A percentile compares a stretch with the other conserved stretches of the same genome.
Evolutionary conservation across 2,888 invertebrate genomes (phyloP).

Genomic region (Poecilus cupreus): DNA sequence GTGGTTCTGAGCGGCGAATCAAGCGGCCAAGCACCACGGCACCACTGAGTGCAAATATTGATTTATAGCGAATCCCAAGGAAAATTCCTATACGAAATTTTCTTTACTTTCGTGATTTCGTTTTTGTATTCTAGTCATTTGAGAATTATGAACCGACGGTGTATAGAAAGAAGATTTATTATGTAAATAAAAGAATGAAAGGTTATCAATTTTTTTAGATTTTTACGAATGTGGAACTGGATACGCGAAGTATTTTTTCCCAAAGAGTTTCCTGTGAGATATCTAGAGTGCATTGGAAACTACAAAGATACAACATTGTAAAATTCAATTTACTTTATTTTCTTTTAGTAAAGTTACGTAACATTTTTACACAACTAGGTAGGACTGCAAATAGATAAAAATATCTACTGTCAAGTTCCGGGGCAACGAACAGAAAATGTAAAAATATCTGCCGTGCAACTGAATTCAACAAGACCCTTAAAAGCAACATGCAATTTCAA

Average conservation of each 20-base stretch:
- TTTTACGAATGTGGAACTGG: background rate
- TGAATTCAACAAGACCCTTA: constrained; percentile 27
- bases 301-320: background rate
- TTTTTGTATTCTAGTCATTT: constrained; percentile 46
- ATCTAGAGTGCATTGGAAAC: background rate
- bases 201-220: constrained; percentile 22
- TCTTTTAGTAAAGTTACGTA: too few species aligned
- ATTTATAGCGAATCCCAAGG: constrained; percentile 44
- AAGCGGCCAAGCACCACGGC: constrained; percentile 27
- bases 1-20: background rate
- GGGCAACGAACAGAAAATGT: background rate
- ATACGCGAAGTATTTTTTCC: background rate
- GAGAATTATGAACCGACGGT: constrained; percentile 19
- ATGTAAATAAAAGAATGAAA: constrained; percentile 43
- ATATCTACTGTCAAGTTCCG: background rate
- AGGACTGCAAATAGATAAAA: background rate
- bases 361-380: too few species aligned
- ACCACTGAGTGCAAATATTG: constrained; percentile 48
- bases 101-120: constrained; percentile 31
- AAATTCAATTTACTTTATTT: too few species aligned
- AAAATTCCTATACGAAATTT: constrained; percentile 38
- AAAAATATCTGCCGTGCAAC: constrained; percentile 21
- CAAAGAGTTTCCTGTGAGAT: background rate
- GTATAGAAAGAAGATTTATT: constrained; percentile 24
- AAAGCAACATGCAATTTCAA: constrained; percentile 43